A percentile compares a stretch with the other conserved stretches of the same genome.
Evolutionary conservation across 2,888 invertebrate species (phyloP).

Genomic region (Agonum fuliginosum): DNA sequence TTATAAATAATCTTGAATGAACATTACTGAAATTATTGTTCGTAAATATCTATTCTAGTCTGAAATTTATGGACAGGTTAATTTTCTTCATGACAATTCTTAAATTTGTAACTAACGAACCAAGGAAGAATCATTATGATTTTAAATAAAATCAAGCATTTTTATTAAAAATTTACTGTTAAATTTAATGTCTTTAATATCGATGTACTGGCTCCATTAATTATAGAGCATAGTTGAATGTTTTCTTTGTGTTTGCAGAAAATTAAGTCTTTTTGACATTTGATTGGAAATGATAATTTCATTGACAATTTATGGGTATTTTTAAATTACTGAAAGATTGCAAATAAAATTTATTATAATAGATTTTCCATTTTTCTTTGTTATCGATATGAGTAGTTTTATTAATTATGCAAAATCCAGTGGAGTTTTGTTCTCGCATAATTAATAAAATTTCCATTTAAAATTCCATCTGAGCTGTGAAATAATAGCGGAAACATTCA

Average conservation of each 20-base stretch:
- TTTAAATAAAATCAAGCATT: constrained; percentile 1
- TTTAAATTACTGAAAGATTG: not conserved
- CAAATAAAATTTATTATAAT: not conserved
- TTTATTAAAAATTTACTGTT: not conserved
- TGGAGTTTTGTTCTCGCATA: constrained; percentile 1
- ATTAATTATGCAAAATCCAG: constrained; percentile 10
- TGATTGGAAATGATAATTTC: not conserved
- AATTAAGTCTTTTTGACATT: constrained; percentile 7
- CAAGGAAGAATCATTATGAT: not conserved
- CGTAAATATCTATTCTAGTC: not conserved
- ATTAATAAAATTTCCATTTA: constrained; percentile 10
- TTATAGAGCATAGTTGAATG: too few relatives aligned
- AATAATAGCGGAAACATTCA: constrained; percentile 37
- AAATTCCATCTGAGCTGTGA: constrained; percentile 12
- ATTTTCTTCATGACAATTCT: constrained; percentile 11
- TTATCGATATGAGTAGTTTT: constrained; percentile 29
- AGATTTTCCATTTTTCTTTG: constrained; percentile 22
- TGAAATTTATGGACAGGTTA: not conserved
- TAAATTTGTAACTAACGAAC: constrained; percentile 24
- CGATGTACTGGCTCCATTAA: too few relatives aligned
- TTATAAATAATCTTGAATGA: constrained; percentile 25
- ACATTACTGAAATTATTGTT: constrained; percentile 2
- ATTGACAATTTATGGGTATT: not conserved
- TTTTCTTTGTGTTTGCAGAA: not conserved
- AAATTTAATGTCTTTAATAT: too few relatives aligned